Conservation (phyloP, 1,140 invertebrate species). For the Brachionus sp. region DNA sequence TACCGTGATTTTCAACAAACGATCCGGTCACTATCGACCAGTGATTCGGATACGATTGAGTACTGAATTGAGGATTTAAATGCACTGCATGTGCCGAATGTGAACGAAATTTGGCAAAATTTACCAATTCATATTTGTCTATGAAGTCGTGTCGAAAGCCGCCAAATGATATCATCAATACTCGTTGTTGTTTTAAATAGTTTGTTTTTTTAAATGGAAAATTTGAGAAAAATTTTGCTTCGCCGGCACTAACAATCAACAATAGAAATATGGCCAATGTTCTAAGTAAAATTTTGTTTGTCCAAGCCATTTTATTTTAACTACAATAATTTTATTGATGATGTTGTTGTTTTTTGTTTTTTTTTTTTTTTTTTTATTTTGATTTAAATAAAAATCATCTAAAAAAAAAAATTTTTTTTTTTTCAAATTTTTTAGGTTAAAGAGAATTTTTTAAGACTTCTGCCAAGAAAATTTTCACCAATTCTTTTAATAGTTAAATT, state of each 20-base stretch:
- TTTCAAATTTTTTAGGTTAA: neutral
- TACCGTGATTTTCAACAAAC: slow-evolving; percentile 37
- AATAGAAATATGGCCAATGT: neutral
- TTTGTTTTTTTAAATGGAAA: slow-evolving; percentile 22
- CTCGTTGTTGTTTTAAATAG: slow-evolving; percentile 21
- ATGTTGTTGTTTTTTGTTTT: too few species aligned
- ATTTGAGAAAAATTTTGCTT: slow-evolving; percentile 14
- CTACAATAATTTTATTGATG: neutral
- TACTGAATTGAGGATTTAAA: slow-evolving; percentile 32
- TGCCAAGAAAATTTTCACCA: neutral
- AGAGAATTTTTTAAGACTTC: slow-evolving; percentile 14
- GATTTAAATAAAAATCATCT: neutral
- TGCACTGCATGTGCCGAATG: neutral
- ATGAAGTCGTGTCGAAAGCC: slow-evolving; percentile 40
- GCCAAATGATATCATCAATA: slow-evolving; percentile 21
- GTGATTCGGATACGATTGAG: slow-evolving; percentile 31
- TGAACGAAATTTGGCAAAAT: neutral
- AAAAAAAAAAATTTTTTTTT: slow-evolving; percentile 13
- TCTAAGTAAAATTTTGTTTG: slow-evolving; percentile 5
- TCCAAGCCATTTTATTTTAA: neutral
- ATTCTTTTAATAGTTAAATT: neutral
- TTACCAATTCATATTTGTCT: neutral
- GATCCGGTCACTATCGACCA: slow-evolving; percentile 37
- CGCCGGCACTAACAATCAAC: neutral
- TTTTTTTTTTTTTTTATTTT: neutral